Conservation (phyloP, 2,797 vertebrate genomes). For the Chaenodraco wilsoni region DNA sequence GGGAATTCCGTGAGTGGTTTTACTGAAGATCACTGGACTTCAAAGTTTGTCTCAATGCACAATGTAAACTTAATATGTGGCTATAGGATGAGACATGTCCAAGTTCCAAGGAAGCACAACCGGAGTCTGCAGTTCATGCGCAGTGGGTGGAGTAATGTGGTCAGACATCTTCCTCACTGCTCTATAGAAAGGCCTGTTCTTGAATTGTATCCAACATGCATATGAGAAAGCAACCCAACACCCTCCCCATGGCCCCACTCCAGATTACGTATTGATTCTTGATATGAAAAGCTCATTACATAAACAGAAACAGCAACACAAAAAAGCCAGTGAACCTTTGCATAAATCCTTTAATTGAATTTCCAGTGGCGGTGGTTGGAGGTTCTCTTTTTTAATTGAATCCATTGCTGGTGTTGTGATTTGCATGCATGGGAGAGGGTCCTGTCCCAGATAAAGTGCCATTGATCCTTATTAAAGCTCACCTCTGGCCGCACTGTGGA, state of each 20-base stretch:
- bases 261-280: constrained; percentile 99
- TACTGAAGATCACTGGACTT: constrained; percentile 60
- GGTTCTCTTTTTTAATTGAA: constrained; percentile 99
- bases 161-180: constrained; percentile 52
- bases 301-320: constrained; percentile 96
- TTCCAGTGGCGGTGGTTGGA: constrained; percentile 94
- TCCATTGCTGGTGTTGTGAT: constrained; percentile 93
- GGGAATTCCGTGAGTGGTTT: constrained; percentile 70
- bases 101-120: constrained; percentile 11
- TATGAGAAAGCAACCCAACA: constrained; percentile 64
- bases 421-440: constrained; percentile 95
- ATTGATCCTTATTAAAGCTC: constrained; percentile 99
- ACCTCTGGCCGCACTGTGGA: constrained; percentile 96
- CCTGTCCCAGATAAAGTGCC: constrained; percentile 99
- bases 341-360: constrained; percentile 99
- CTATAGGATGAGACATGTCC: constrained; percentile 20
- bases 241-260: constrained; percentile 86
- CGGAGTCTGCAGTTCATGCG: constrained; percentile 22
- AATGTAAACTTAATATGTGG: constrained; percentile 46
- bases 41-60: constrained; percentile 51
- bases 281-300: constrained; percentile 99
- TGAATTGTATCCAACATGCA: constrained; percentile 75
- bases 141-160: constrained; percentile 31
- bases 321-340: constrained; percentile 95
- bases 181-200: constrained; percentile 56